Base-by-base conservation (phyloP, 2,797 vertebrate species). In the Moxostoma hubbsi region DNA sequence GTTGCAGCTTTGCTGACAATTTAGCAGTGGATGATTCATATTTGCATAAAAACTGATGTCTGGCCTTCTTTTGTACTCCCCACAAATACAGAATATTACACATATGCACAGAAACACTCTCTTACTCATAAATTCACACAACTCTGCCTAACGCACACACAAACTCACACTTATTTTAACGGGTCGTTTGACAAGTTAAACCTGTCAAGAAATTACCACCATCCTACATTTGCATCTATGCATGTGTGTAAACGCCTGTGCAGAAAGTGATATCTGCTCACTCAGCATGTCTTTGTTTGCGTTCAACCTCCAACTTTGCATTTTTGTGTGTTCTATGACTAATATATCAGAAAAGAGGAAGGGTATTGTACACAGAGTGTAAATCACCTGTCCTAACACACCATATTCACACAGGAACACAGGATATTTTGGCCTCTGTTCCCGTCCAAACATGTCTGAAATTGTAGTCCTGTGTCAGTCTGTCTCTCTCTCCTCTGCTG, bases 341-440 rank as follows among this genome's bases (percentile, higher is more conserved):
- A 4, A 82, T 83, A 73, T 82, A 73, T 83, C 76, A 74, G 53
- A 71, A 69, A 77, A 43, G 36, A 58, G 76, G 64, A 72, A 79
- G 55, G 76, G 73, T 13, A 68, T 64, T 84, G 75, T 73, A 49
- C 69, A 73, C 82, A 85, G 80, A 75, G 82, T 75, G 82, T 86
- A 81, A 86, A 82, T 65, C 64, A 74, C 75, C 83, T 87, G 85
- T 87, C 80, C 70, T 54, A 57, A 63, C 82, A 85, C 84, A 80
- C 86, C 86, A 88, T 83, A 87, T 89, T 88, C 80, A 84, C n/a
- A 58, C 49, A 85, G 87, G 85, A 86, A 79, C 66, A 75, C 12
- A 53, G 85, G 77, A 81, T 76, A 73, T 71, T 81, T 85, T 69
- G 67, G 69, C 78, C 73, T 85, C 71, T 77, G 73, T 53, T 73